Evolutionary conservation across 1,140 invertebrate species (phyloP).

Genomic region (Microplitis demolitor): DNA sequence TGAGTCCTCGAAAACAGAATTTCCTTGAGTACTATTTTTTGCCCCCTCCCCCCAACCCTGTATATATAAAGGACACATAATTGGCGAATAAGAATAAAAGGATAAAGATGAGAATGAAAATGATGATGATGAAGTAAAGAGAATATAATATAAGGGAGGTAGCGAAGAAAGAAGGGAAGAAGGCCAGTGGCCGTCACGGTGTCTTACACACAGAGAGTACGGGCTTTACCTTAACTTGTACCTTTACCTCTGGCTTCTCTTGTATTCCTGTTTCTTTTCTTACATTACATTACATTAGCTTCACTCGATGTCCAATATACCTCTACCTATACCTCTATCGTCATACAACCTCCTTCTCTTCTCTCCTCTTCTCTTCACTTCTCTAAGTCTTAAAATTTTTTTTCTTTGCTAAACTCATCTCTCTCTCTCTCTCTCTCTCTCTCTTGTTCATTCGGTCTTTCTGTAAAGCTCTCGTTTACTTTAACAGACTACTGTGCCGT

Average conservation of each 20-base stretch:
- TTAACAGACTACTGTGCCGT: no score
- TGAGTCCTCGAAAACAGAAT: no score
- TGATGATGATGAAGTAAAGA: no score
- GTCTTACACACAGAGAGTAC: neutral
- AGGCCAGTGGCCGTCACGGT: slow-evolving; percentile 19
- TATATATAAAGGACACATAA: no score
- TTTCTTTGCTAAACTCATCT: neutral
- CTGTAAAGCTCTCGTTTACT: neutral
- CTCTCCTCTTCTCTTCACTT: no score
- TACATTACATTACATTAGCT: neutral
- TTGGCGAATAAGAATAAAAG: no score
- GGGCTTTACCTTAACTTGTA: neutral
- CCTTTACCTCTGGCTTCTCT: neutral
- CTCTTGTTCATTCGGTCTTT: neutral
- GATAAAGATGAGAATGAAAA: no score
- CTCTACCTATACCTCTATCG: neutral
- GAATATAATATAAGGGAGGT: no score
- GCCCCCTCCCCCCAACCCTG: no score
- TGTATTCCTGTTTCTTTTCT: neutral
- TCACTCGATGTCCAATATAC: no score
- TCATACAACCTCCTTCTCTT: neutral
- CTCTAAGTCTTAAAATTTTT: neutral
- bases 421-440: neutral
- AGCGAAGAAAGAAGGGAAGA: neutral
- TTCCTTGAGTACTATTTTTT: no score